Percentiles rank a stretch among this genome's conserved stretches.
Conservation (phyloP, 2,888 invertebrate genomes). For the Apodemia mormo region DNA sequence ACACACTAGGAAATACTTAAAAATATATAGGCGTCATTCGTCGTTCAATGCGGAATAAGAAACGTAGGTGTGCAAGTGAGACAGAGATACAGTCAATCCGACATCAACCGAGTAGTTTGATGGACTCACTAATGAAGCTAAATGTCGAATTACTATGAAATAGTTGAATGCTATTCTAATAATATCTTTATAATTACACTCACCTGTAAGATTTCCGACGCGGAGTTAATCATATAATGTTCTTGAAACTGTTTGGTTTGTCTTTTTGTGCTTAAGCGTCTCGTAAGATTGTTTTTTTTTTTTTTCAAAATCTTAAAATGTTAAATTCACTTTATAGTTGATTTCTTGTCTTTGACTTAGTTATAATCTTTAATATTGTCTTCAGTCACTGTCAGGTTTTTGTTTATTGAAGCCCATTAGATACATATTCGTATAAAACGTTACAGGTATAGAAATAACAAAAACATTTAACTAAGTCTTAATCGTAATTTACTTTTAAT, state of each 20-base stretch:
- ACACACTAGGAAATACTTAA: neutral
- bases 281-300: neutral
- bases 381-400: conserved; percentile 57
- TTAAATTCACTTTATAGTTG: neutral
- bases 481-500: conserved; percentile 77
- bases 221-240: conserved; percentile 9
- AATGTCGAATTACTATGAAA: conserved; percentile 6
- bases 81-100: conserved; percentile 41
- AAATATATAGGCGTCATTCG: conserved; percentile 1
- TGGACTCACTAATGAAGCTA: conserved; percentile 25
- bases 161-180: neutral
- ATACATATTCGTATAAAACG: conserved; percentile 73
- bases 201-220: neutral
- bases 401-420: conserved; percentile 68
- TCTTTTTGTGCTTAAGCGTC: neutral
- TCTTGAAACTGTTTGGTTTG: conserved; percentile 5
- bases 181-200: neutral
- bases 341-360: conserved; percentile 29
- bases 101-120: conserved; percentile 25
- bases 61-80: conserved; percentile 59
- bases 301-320: conserved; percentile 20
- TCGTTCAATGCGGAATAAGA: conserved; percentile 24
- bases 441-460: conserved; percentile 77
- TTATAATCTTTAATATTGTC: conserved; percentile 53
- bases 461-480: conserved; percentile 77